phyloP scores from a whole-genome alignment of 2,113 vertebrate genomes.

The Semicossyphus pulcher region DNA sequence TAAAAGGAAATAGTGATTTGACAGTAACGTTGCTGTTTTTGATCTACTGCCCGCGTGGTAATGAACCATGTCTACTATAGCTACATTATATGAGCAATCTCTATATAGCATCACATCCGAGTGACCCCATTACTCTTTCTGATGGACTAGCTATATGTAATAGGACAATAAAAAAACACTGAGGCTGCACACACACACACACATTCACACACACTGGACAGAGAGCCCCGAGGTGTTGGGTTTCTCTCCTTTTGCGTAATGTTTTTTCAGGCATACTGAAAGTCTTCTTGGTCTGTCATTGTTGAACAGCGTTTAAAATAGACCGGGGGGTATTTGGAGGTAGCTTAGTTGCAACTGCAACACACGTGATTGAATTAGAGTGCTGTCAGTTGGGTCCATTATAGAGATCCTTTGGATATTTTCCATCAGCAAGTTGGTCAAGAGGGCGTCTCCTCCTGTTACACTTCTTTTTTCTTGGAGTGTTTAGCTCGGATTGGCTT shows the following conservation, averaged over 20 bases:
- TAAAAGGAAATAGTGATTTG: background rate
- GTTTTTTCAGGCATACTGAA: conserved; percentile 76
- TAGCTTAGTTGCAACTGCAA: conserved; percentile 70
- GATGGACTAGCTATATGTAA: background rate
- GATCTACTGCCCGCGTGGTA: background rate
- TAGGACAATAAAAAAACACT: background rate
- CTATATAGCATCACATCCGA: background rate
- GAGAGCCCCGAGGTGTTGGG: conserved; percentile 35
- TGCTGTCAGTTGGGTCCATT: conserved; percentile 70
- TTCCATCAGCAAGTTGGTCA: conserved; percentile 61
- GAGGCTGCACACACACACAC: conserved; percentile 14
- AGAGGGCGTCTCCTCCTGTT: conserved; percentile 49
- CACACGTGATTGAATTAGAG: conserved; percentile 76
- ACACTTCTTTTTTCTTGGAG: conserved; percentile 27
- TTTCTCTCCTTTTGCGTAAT: conserved; percentile 68
- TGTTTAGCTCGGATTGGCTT: conserved; percentile 12
- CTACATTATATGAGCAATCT: background rate
- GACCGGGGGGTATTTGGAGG: conserved; percentile 64
- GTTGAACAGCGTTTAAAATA: conserved; percentile 75
- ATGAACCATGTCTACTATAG: conserved; percentile 6
- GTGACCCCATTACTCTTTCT: background rate
- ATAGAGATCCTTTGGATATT: conserved; percentile 70
- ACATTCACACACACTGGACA: conserved; percentile 30
- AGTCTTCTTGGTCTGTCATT: conserved; percentile 66
- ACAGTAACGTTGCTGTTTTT: conserved; percentile 13